Evolutionary conservation across 2,797 vertebrate genomes (phyloP), one percentile per base, ranked within the genome.

Genomic region (Pagetopsis macropterus): DNA sequence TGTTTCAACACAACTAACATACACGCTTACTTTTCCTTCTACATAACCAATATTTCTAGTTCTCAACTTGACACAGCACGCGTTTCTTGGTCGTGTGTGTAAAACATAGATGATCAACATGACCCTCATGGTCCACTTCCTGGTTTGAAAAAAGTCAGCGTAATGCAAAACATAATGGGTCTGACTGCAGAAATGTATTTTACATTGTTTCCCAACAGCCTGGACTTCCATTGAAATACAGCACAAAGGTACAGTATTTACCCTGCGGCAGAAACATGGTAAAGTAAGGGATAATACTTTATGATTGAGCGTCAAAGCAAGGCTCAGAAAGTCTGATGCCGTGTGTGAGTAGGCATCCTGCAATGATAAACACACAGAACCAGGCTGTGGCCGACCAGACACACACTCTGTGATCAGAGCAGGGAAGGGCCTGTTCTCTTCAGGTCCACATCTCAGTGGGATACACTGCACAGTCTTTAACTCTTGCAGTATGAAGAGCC

Each of bases 281-380:
- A 46, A 41, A 23, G 23, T 16, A 46, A n/a, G 62, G 37, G 70
- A 75, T 70, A 55, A 48, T 49, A 49, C 37, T 72, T 75, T 68
- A 41, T 52, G 55, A 76, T 37, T 62, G 37, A 46, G 70, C 63
- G 66, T 65, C 70, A 49, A 75, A 2, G 6, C 14, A 17, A 52
- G 52, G 33, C 50, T 75, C 41, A 17, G n/a, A 72, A 85, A 83
- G 70, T 79, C 82, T 68, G 52, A 40, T 58, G 4, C 27, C 19
- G 9, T 87, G 79, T 74, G 59, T 63, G 61, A 68, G 68, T 82
- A 72, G 83, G 81, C 79, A 70, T 80, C 83, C 78, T 81, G 79
- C 50, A 23, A 80, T 57, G 85, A 89, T 87, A 88, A 91, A 87
- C 84, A 90, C 70, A 78, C 71, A 75, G 74, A 76, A 59, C 17